Conservation (phyloP, 2,888 invertebrate genomes). For the Philopedon plagiatum region DNA sequence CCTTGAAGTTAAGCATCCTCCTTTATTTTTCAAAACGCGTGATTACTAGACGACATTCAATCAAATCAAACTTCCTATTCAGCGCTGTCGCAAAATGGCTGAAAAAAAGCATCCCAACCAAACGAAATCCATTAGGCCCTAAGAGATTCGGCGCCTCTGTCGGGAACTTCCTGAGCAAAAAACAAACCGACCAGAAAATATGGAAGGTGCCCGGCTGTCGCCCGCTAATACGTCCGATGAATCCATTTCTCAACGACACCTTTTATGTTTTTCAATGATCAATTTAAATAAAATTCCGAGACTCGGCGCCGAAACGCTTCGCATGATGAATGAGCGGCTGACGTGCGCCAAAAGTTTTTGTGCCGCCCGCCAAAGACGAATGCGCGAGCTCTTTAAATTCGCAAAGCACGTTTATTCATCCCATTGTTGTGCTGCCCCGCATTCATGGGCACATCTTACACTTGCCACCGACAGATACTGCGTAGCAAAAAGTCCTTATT, state of each 20-base stretch:
- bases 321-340: constrained; percentile 63
- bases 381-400: constrained; percentile 61
- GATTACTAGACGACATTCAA: neutral
- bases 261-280: constrained; percentile 66
- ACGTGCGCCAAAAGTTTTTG: constrained; percentile 64
- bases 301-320: constrained; percentile 56
- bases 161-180: constrained; percentile 32
- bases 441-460: constrained; percentile 31
- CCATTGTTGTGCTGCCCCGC: constrained; percentile 53
- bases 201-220: constrained; percentile 56
- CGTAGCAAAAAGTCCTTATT: constrained; percentile 36
- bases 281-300: constrained; percentile 65
- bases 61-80: constrained; percentile 4
- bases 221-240: constrained; percentile 60
- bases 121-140: constrained; percentile 40
- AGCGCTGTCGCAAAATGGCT: neutral
- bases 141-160: constrained; percentile 41
- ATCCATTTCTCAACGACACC: constrained; percentile 65
- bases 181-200: constrained; percentile 45
- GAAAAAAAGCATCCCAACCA: constrained; percentile 20
- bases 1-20: no score
- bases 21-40: no score
- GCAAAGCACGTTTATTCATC: constrained; percentile 61
- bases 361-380: constrained; percentile 58
- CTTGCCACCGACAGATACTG: constrained; percentile 42